These are phyloP conservation scores for Dyspetes luteomarginatus DNA, from an alignment of 2,888 invertebrate species.

Conservation along the genomic window DNA sequence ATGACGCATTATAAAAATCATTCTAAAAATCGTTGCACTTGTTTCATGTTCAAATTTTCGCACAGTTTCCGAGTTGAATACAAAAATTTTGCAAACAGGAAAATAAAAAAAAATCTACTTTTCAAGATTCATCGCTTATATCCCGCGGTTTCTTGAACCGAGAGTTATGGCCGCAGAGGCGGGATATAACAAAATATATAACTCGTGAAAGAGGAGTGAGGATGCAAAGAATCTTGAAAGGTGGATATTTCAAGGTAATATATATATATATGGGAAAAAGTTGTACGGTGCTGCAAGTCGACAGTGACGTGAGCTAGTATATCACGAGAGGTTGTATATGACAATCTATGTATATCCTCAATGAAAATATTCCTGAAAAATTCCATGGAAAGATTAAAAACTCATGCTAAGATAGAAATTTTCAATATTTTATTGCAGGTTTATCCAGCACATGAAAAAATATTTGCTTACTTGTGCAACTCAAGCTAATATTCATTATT, in stretches of 20 bases:
- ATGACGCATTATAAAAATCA: too few relatives aligned
- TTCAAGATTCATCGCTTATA: slow-evolving; percentile 1
- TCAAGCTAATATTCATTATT: too few relatives aligned
- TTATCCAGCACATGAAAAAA: too few relatives aligned
- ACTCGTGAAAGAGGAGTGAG: not conserved
- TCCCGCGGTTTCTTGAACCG: not conserved
- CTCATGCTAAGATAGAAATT: too few relatives aligned
- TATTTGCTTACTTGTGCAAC: too few relatives aligned
- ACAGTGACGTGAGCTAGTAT: not conserved
- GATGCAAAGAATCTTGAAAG: not conserved
- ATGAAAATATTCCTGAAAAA: too few relatives aligned
- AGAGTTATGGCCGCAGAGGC: not conserved
- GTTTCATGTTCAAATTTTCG: not conserved
- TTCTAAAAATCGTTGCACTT: too few relatives aligned
- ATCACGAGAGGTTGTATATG: not conserved
- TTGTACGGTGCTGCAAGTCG: not conserved
- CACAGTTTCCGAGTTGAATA: not conserved
- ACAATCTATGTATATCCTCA: not conserved
- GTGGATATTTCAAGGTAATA: slow-evolving; percentile 10
- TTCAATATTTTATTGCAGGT: too few relatives aligned
- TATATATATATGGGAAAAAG: slow-evolving; percentile 9
- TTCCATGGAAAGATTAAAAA: too few relatives aligned
- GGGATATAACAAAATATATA: not conserved
- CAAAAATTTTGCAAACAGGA: not conserved
- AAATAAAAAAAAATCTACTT: not conserved